These are phyloP conservation scores for Sisor rabdophorus DNA, from an alignment of 2,113 vertebrate genomes.

Conservation along the genomic window DNA sequence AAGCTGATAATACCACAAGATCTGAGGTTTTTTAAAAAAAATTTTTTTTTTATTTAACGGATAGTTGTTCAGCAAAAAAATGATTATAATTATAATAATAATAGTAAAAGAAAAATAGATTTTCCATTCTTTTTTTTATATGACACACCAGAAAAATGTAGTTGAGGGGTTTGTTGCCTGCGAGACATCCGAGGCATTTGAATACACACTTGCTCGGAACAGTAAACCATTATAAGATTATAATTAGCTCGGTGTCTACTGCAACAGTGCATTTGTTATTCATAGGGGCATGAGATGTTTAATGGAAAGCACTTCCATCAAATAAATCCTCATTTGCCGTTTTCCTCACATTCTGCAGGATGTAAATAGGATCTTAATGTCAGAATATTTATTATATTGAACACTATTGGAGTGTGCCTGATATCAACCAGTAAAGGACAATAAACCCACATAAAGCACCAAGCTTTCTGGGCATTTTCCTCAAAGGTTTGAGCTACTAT, in stretches of 20 bases:
- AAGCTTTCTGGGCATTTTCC: not conserved
- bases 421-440: not conserved
- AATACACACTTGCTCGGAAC: slow-evolving; percentile 27
- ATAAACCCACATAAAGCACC: not conserved
- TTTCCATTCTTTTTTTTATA: not conserved
- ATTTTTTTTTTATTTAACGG: not conserved
- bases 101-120: not conserved
- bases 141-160: slow-evolving; percentile 11
- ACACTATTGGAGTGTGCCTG: slow-evolving; percentile 7
- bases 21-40: not conserved
- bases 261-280: slow-evolving; percentile 51
- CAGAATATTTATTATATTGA: slow-evolving; percentile 41
- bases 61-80: not conserved
- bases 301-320: slow-evolving; percentile 49
- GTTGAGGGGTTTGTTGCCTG: slow-evolving; percentile 6
- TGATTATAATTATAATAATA: not conserved
- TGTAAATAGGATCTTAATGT: slow-evolving; percentile 46
- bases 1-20: not conserved
- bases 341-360: slow-evolving; percentile 56
- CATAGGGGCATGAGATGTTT: slow-evolving; percentile 43
- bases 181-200: slow-evolving; percentile 17
- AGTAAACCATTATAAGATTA: slow-evolving; percentile 49
- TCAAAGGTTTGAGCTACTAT: not conserved
- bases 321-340: slow-evolving; percentile 51
- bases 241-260: slow-evolving; percentile 49